Evolutionary conservation across 1,140 invertebrate species (phyloP).

Genomic region (Drosophila saltans): DNA sequence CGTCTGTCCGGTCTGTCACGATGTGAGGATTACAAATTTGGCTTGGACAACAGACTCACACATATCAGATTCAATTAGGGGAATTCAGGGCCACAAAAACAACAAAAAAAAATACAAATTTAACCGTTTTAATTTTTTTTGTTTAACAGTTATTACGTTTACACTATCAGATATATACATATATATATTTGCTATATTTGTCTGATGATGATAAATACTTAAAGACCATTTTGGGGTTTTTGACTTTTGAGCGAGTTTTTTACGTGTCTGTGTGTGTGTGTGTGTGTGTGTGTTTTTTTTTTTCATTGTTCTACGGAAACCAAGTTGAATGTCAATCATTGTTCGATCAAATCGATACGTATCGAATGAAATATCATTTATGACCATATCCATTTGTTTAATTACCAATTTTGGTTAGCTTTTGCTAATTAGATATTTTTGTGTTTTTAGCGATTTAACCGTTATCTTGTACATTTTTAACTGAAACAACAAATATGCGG

Average conservation of each 20-base stretch:
- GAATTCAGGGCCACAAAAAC: conserved; percentile 8
- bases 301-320: conserved; percentile 14
- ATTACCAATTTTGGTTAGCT: conserved; percentile 67
- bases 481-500: conserved; percentile 43
- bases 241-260: conserved; percentile 33
- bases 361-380: conserved; percentile 13
- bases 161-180: neutral
- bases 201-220: conserved; percentile 36
- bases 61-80: conserved; percentile 33
- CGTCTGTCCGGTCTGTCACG: conserved; percentile 55
- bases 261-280: neutral
- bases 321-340: conserved; percentile 63
- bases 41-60: conserved; percentile 34
- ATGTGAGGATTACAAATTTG: conserved; percentile 56
- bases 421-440: conserved; percentile 65
- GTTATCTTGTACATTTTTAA: conserved; percentile 15
- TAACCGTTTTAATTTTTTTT: no score
- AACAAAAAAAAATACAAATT: no score
- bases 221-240: conserved; percentile 51
- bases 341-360: conserved; percentile 43
- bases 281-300: no score
- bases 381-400: conserved; percentile 48
- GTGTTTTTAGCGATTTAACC: conserved; percentile 46
- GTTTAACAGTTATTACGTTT: neutral
- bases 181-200: conserved; percentile 8